Conservation (phyloP, 2,888 invertebrate species). For the Drosophila mimica region DNA sequence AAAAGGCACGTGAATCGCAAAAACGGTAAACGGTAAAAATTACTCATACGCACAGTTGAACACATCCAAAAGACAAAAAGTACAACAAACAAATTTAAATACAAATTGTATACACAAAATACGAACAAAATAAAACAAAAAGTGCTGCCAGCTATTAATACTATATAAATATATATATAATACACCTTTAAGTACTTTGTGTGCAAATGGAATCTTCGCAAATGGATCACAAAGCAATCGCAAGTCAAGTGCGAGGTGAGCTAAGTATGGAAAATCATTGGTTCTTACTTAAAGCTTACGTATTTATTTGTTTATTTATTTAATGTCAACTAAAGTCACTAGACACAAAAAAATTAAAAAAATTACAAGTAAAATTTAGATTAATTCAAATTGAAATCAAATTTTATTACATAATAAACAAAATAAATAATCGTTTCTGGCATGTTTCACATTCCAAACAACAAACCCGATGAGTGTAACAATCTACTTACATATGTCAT, state of each 20-base stretch:
- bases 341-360: no score
- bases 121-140: slow-evolving; percentile 16
- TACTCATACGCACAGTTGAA: slow-evolving; percentile 69
- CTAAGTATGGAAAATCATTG: slow-evolving; percentile 64
- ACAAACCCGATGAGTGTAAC: neutral
- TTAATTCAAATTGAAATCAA: neutral
- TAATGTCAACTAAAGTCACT: neutral
- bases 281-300: slow-evolving; percentile 2
- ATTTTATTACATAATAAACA: neutral
- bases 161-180: slow-evolving; percentile 13
- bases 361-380: neutral
- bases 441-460: neutral
- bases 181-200: slow-evolving; percentile 29
- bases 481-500: neutral
- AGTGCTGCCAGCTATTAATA: slow-evolving; percentile 59
- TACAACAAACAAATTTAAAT: slow-evolving; percentile 31
- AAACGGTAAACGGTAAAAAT: slow-evolving; percentile 35
- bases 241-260: slow-evolving; percentile 84
- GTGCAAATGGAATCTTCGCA: slow-evolving; percentile 34
- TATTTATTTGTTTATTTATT: neutral
- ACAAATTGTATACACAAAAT: slow-evolving; percentile 35
- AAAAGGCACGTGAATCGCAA: slow-evolving; percentile 36
- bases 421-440: neutral
- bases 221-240: slow-evolving; percentile 83
- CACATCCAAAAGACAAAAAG: slow-evolving; percentile 32